phyloP scores from a whole-genome alignment of 2,113 vertebrate genomes.

The Trogon melanurus region DNA sequence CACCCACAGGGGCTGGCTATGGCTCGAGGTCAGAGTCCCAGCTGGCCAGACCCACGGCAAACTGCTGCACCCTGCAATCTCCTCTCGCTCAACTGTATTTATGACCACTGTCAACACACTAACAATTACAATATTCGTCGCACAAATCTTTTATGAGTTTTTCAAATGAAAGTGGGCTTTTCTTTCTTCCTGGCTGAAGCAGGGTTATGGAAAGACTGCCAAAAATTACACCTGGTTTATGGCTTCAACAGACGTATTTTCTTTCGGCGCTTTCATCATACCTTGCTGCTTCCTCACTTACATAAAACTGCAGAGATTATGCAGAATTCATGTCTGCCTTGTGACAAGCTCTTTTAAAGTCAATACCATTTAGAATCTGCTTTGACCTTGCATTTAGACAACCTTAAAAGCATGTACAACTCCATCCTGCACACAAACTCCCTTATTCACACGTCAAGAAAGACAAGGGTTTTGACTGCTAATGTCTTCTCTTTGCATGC shows the following conservation, averaged over 20 bases:
- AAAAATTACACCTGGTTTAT: constrained; percentile 17
- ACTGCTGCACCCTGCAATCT: neutral
- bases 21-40: neutral
- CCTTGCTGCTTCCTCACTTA: neutral
- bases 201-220: neutral
- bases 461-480: constrained; percentile 19
- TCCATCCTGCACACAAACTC: constrained; percentile 18
- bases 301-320: constrained; percentile 11
- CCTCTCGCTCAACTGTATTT: neutral
- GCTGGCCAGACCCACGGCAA: neutral
- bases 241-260: neutral
- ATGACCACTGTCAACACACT: neutral
- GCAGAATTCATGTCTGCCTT: constrained; percentile 23
- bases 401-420: neutral
- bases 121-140: neutral
- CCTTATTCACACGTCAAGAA: neutral
- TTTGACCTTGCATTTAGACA: constrained; percentile 45
- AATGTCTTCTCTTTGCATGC: neutral
- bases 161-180: neutral
- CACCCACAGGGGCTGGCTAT: neutral
- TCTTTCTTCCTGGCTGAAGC: neutral
- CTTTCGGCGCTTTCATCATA: neutral
- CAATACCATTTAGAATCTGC: constrained; percentile 15
- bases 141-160: neutral
- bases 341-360: constrained; percentile 32